phyloP scores from a whole-genome alignment of 92 coral and sea anemone species.

The Porites divaricata region DNA sequence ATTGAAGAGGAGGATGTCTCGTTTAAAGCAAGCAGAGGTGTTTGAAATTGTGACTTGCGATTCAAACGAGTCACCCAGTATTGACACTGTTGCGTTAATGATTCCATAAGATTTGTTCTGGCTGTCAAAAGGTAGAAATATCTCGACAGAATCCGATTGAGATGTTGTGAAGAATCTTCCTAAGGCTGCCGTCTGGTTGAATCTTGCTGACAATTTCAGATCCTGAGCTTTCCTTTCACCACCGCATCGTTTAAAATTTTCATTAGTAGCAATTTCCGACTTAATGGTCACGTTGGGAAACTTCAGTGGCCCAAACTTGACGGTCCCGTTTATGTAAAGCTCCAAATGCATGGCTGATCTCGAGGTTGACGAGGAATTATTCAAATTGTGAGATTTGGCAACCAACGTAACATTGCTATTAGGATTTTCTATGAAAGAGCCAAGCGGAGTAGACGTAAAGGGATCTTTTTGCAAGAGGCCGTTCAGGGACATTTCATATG shows the following conservation, averaged over 20 bases:
- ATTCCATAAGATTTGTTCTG: constrained; percentile 11
- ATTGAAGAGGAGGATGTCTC: constrained; percentile 33
- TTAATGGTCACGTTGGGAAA: constrained; percentile 43
- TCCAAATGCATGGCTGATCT: constrained; percentile 29
- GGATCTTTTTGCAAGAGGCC: constrained; percentile 1
- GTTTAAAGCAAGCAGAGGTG: constrained; percentile 22
- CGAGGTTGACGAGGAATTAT: neutral
- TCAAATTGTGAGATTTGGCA: neutral
- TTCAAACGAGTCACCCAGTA: constrained; percentile 51
- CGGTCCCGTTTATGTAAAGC: constrained; percentile 32
- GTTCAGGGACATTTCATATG: constrained; percentile 9
- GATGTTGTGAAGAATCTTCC: constrained; percentile 34
- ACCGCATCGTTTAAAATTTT: neutral
- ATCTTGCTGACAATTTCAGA: constrained; percentile 16
- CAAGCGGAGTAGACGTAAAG: neutral
- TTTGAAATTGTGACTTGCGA: constrained; percentile 22
- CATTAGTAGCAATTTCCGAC: neutral
- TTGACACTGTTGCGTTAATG: constrained; percentile 13
- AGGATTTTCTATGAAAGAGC: constrained; percentile 39
- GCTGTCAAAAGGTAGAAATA: constrained; percentile 13
- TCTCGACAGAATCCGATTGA: constrained; percentile 2
- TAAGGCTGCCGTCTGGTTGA: neutral
- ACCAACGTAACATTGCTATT: constrained; percentile 5
- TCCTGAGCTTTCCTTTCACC: neutral
- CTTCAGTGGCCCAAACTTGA: constrained; percentile 59